Evolutionary conservation across 1,140 invertebrate species (phyloP).

Genomic region (Dendrolimus kikuchii): DNA sequence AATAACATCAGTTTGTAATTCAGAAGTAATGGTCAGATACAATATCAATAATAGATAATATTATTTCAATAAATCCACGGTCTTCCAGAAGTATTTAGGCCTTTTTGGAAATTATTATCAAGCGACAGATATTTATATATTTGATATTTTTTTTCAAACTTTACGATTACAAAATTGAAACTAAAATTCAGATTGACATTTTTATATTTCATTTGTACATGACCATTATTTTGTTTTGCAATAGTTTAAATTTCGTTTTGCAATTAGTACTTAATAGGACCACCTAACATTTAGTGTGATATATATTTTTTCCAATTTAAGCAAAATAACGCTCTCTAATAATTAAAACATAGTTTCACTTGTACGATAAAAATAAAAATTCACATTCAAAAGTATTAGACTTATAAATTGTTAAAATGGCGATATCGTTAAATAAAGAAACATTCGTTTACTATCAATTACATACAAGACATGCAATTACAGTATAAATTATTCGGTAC

Average conservation of each 20-base stretch:
- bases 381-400: not conserved
- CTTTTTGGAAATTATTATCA: slow-evolving; percentile 16
- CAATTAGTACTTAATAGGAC: slow-evolving; percentile 60
- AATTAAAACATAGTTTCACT: slow-evolving; percentile 1
- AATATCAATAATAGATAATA: slow-evolving; percentile 8
- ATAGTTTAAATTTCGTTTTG: slow-evolving; percentile 17
- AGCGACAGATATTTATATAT: not conserved
- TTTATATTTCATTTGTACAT: slow-evolving; percentile 19
- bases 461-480: too few relatives aligned
- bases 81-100: slow-evolving; percentile 28
- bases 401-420: too few relatives aligned
- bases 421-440: too few relatives aligned
- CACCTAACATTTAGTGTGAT: slow-evolving; percentile 60
- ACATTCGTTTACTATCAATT: too few relatives aligned
- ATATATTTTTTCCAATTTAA: slow-evolving; percentile 48
- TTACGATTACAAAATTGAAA: too few relatives aligned
- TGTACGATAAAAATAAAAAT: slow-evolving; percentile 1
- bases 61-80: slow-evolving; percentile 19
- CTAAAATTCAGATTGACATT: too few relatives aligned
- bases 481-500: too few relatives aligned
- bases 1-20: slow-evolving; percentile 19
- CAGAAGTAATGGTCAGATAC: slow-evolving; percentile 39
- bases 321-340: slow-evolving; percentile 50
- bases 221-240: slow-evolving; percentile 38
- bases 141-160: not conserved